These are phyloP conservation scores for Remorina albescens DNA, from an alignment of 2,797 vertebrate genomes.

Conservation along the genomic window DNA sequence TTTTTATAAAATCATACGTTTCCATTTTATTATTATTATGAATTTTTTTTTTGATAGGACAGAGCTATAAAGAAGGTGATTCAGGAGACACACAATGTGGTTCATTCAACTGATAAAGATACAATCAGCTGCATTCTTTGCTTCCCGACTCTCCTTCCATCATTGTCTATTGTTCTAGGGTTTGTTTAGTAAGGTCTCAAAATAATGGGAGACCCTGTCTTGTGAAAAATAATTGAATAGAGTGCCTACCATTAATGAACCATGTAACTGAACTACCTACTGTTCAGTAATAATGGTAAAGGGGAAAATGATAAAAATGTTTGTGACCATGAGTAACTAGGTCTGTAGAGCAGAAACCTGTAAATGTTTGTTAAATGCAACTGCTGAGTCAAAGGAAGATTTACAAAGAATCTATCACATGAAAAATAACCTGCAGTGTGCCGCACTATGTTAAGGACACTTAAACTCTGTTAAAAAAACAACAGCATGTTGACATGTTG, in stretches of 20 bases:
- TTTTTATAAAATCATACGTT: constrained; percentile 2
- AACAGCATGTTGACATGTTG: not conserved
- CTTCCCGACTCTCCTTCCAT: constrained; percentile 54
- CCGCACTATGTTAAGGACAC: not conserved
- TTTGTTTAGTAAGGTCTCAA: constrained; percentile 4
- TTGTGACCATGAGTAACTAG: not conserved
- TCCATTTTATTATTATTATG: constrained; percentile 9
- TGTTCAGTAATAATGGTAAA: not conserved
- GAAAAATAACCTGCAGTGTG: not conserved
- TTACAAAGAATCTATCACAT: not conserved
- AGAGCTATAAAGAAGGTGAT: constrained; percentile 41
- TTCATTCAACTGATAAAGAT: constrained; percentile 66
- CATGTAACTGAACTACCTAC: not conserved
- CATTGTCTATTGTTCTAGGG: constrained; percentile 66
- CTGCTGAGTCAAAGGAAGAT: not conserved
- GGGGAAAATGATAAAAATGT: not conserved
- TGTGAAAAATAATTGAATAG: constrained; percentile 15
- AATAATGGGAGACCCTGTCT: constrained; percentile 38
- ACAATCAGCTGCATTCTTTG: constrained; percentile 71
- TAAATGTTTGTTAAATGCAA: not conserved
- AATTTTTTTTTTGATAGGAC: constrained; percentile 13
- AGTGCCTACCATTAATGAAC: constrained; percentile 2
- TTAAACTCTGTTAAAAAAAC: not conserved
- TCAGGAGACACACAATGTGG: constrained; percentile 54
- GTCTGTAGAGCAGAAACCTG: constrained; percentile 8